Conservation (phyloP, 2,888 invertebrate species). For the Fragum whitleyi region DNA sequence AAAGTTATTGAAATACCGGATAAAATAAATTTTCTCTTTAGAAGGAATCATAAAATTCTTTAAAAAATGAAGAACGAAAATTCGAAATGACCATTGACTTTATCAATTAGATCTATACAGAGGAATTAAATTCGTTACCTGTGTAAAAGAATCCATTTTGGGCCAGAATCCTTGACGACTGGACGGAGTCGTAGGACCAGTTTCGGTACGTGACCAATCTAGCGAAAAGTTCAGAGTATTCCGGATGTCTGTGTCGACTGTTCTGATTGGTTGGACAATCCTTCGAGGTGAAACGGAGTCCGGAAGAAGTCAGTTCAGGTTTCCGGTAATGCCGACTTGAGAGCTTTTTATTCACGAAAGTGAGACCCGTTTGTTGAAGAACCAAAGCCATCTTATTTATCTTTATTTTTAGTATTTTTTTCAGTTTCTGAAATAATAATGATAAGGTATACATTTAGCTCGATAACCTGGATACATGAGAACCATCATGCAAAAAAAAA, state of each 20-base stretch:
- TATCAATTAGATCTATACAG: too few species aligned
- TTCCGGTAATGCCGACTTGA: not conserved
- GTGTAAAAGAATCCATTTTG: conserved; percentile 15
- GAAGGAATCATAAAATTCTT: too few species aligned
- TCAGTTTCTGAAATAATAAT: not conserved
- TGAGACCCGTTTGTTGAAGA: not conserved
- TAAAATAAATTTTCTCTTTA: too few species aligned
- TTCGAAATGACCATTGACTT: too few species aligned
- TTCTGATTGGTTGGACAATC: not conserved
- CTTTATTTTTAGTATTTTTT: not conserved
- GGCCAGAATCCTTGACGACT: not conserved
- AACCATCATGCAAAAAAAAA: too few species aligned
- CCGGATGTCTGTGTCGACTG: not conserved
- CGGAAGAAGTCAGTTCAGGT: not conserved
- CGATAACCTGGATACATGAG: too few species aligned
- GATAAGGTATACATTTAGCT: not conserved
- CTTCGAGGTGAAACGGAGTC: not conserved
- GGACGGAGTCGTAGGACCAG: not conserved
- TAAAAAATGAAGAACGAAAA: too few species aligned
- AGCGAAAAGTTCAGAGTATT: not conserved
- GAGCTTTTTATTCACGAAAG: not conserved
- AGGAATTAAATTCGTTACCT: too few species aligned
- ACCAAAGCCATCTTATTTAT: not conserved
- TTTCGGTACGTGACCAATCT: not conserved
- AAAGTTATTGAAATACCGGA: too few species aligned